Evolutionary conservation across 2,888 invertebrate species (phyloP).

Genomic region (Opisthograptis luteolata): DNA sequence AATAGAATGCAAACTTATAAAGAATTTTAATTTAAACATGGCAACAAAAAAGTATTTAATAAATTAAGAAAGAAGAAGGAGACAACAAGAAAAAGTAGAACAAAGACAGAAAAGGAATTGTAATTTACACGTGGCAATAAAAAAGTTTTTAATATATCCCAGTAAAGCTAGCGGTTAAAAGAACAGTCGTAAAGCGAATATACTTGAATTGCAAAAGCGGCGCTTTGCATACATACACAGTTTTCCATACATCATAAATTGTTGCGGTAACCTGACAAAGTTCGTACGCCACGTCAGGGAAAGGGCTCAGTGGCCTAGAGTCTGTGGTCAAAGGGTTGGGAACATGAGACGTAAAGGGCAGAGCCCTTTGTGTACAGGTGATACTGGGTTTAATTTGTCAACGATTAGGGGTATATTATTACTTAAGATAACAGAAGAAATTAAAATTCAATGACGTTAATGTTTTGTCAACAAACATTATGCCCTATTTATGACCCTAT

Average conservation of each 20-base stretch:
- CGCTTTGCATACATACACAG: not conserved
- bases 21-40: no score
- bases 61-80: no score
- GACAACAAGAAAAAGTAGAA: no score
- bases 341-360: conserved; percentile 17
- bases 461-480: no score
- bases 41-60: no score
- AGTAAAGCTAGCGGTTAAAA: not conserved
- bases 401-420: not conserved
- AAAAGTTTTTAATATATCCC: not conserved
- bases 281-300: conserved; percentile 13
- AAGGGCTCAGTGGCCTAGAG: conserved; percentile 18
- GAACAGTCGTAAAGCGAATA: not conserved
- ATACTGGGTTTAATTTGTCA: not conserved
- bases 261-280: conserved; percentile 21
- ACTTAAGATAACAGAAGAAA: not conserved
- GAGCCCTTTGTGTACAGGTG: conserved; percentile 14
- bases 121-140: not conserved
- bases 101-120: not conserved
- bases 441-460: not conserved
- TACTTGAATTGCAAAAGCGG: conserved; percentile 1
- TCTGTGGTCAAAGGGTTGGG: conserved; percentile 15
- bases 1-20: no score
- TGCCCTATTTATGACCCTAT: no score
- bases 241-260: conserved; percentile 19